Conservation (phyloP, 2,888 invertebrate genomes). For the Lycocerus yunnanus region DNA sequence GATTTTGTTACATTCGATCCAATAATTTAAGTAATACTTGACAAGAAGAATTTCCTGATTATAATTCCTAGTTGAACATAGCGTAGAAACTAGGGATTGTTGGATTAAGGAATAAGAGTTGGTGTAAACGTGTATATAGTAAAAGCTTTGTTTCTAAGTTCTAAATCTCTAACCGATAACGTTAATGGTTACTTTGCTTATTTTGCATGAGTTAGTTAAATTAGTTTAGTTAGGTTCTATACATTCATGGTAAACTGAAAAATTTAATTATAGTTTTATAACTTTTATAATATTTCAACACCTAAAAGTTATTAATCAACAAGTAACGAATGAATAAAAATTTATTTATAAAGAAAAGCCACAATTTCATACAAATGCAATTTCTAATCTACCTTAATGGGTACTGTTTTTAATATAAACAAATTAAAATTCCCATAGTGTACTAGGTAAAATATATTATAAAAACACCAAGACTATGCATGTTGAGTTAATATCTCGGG, state of each 20-base stretch:
- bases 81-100: neutral
- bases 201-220: neutral
- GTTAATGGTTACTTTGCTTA: neutral
- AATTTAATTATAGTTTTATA: neutral
- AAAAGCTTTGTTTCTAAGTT: neutral
- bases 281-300: neutral
- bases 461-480: no score
- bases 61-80: neutral
- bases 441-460: no score
- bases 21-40: neutral
- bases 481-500: no score
- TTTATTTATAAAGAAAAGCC: no score
- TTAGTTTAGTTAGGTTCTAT: neutral
- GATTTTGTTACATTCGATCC: neutral
- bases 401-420: no score
- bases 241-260: neutral
- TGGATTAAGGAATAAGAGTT: neutral
- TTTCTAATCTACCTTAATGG: no score
- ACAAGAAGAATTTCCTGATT: neutral
- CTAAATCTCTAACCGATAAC: neutral
- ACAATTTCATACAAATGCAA: no score
- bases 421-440: no score
- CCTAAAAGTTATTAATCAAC: no score
- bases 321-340: no score
- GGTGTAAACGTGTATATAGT: neutral